These are phyloP conservation scores for Lathronympha strigana DNA, from an alignment of 2,888 invertebrate species.

Conservation along the genomic window DNA sequence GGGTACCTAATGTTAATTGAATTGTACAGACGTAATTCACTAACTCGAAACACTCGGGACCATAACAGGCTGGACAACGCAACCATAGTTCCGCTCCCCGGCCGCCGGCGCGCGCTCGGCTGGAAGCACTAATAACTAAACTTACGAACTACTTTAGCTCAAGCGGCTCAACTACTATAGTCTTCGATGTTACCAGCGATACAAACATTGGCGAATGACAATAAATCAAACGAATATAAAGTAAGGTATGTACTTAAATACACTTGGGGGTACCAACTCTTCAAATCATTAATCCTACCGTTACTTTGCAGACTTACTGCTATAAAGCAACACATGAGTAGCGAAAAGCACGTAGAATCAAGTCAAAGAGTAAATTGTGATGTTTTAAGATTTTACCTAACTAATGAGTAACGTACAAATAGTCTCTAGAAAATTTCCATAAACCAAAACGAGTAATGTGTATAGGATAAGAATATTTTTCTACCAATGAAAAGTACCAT, in stretches of 20 bases:
- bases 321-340: constrained; percentile 58
- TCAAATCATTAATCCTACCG: constrained; percentile 33
- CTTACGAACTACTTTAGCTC: constrained; percentile 12
- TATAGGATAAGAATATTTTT: constrained; percentile 75
- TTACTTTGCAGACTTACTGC: constrained; percentile 40
- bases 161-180: constrained; percentile 21
- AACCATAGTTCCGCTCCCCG: not conserved
- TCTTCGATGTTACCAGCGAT: constrained; percentile 30
- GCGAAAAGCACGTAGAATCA: constrained; percentile 61
- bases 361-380: constrained; percentile 69
- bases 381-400: constrained; percentile 66
- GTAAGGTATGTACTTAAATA: constrained; percentile 58
- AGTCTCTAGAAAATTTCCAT: constrained; percentile 70
- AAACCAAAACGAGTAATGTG: constrained; percentile 64
- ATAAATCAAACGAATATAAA: constrained; percentile 53
- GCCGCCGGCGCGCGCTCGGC: not conserved
- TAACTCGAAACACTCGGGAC: constrained; percentile 48
- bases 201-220: constrained; percentile 49
- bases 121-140: not conserved
- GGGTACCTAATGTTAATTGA: constrained; percentile 29
- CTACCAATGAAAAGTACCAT: constrained; percentile 71
- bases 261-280: constrained; percentile 51
- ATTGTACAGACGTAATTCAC: constrained; percentile 43
- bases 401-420: constrained; percentile 80
- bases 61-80: constrained; percentile 40